phyloP scores from a whole-genome alignment of 2,797 vertebrate species.

The Sebastes vulpes region DNA sequence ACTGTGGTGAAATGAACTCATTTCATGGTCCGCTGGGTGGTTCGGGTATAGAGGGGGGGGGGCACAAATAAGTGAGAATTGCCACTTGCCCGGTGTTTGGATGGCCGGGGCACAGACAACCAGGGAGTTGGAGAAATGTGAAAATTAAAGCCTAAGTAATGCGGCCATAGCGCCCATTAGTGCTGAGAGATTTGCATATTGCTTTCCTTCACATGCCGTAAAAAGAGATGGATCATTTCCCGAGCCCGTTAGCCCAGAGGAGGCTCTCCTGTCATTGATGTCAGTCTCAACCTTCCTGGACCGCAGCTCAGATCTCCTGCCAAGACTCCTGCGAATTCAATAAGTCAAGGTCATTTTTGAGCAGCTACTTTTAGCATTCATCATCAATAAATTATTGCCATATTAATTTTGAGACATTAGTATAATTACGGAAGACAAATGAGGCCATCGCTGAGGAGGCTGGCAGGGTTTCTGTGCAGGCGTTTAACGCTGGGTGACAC shows the following conservation, averaged over 20 bases:
- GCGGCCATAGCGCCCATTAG: slow-evolving; percentile 49
- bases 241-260: slow-evolving; percentile 1
- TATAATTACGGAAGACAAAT: slow-evolving; percentile 46
- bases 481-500: neutral
- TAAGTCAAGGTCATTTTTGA: slow-evolving; percentile 40
- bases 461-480: neutral
- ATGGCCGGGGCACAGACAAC: slow-evolving; percentile 49
- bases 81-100: slow-evolving; percentile 65
- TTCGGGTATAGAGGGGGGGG: slow-evolving; percentile 26
- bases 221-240: slow-evolving; percentile 46
- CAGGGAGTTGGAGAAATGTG: slow-evolving; percentile 52
- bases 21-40: slow-evolving; percentile 83
- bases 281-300: slow-evolving; percentile 22
- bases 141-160: slow-evolving; percentile 60
- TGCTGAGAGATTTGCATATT: slow-evolving; percentile 61
- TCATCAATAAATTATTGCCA: slow-evolving; percentile 37
- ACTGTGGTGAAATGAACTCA: slow-evolving; percentile 80
- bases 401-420: slow-evolving; percentile 24
- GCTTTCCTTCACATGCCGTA: slow-evolving; percentile 42
- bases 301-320: neutral
- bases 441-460: neutral
- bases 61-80: slow-evolving; percentile 75
- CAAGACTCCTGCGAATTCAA: slow-evolving; percentile 13
- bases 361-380: slow-evolving; percentile 34
- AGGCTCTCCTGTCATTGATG: slow-evolving; percentile 22